phyloP scores from a whole-genome alignment of 2,888 invertebrate genomes.

The Incurvaria masculella region DNA sequence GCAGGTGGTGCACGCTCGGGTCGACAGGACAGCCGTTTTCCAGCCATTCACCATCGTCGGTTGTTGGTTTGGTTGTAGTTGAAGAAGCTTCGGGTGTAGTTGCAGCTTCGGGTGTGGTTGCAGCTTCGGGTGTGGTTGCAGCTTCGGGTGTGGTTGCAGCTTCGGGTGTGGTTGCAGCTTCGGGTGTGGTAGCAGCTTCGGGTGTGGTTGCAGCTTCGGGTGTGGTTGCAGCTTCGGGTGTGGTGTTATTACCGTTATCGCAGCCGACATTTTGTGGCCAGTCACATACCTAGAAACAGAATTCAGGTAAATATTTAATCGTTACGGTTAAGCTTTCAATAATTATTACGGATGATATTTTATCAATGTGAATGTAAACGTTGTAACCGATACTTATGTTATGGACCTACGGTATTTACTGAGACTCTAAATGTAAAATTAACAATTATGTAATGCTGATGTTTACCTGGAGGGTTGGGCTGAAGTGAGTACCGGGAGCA shows the following conservation, averaged over 20 bases:
- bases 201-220: background rate
- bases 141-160: background rate
- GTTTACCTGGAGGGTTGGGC: conserved; percentile 18
- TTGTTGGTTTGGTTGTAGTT: background rate
- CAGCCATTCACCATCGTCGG: conserved; percentile 7
- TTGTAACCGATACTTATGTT: background rate
- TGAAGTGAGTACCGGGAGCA: conserved; percentile 19
- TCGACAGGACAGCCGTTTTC: conserved; percentile 24
- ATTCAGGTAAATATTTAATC: background rate
- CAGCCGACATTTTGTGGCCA: conserved; percentile 18
- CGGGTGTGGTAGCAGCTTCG: background rate
- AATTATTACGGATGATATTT: background rate
- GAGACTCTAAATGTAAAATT: background rate
- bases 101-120: background rate
- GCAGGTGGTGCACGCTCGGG: conserved; percentile 18
- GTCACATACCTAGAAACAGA: conserved; percentile 15
- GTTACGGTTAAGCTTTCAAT: background rate
- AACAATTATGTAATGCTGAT: background rate
- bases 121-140: background rate
- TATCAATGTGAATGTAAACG: background rate
- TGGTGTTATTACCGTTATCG: background rate
- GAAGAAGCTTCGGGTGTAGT: background rate
- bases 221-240: background rate
- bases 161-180: background rate
- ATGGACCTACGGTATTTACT: background rate